Percentiles rank a stretch among this genome's conserved stretches.
Conservation (phyloP, 2,888 invertebrate genomes). For the Ennomos quercinarius region DNA sequence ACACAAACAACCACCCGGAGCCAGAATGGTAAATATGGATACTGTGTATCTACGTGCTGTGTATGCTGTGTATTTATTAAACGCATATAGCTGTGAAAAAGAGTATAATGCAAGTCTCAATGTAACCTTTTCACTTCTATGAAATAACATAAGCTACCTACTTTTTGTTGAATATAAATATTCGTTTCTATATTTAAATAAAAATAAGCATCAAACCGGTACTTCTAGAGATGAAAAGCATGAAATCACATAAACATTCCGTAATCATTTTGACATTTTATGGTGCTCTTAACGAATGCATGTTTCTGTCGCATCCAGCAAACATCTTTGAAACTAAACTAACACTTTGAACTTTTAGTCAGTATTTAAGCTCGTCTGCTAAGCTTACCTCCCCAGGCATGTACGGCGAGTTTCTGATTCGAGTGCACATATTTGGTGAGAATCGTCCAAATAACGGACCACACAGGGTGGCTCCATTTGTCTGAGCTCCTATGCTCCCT, state of each 20-base stretch:
- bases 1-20: constrained; percentile 23
- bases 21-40: constrained; percentile 30
- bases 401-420: constrained; percentile 56
- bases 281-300: constrained; percentile 31
- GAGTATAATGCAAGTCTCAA: constrained; percentile 27
- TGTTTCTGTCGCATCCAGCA: constrained; percentile 20
- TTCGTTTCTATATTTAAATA: constrained; percentile 29
- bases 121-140: constrained; percentile 33
- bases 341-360: constrained; percentile 25
- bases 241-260: constrained; percentile 26
- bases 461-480: constrained; percentile 83
- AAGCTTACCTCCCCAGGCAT: constrained; percentile 44
- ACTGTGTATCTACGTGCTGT: constrained; percentile 23
- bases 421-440: constrained; percentile 71
- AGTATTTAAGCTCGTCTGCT: constrained; percentile 42
- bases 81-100: constrained; percentile 27
- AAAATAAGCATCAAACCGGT: constrained; percentile 22
- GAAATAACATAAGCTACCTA: constrained; percentile 18
- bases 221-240: constrained; percentile 20
- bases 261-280: constrained; percentile 15
- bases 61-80: no score
- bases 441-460: constrained; percentile 76
- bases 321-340: constrained; percentile 21
- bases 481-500: constrained; percentile 69
- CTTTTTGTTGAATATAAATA: constrained; percentile 21